Conservation (phyloP, 2,888 invertebrate species). For the Tortricodes alternella region DNA sequence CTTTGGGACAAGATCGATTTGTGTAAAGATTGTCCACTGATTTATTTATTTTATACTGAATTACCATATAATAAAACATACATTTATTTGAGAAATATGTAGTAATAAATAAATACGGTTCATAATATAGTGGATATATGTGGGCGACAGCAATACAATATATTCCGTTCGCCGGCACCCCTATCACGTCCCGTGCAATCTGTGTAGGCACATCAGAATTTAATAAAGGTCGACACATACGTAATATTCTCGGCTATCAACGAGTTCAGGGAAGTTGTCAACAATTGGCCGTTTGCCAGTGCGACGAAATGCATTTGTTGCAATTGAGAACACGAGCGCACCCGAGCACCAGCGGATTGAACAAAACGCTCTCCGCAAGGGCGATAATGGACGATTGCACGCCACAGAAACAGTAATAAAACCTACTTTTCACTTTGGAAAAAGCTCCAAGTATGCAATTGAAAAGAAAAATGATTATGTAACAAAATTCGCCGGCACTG, state of each 20-base stretch:
- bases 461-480: constrained; percentile 25
- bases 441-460: constrained; percentile 23
- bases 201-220: constrained; percentile 28
- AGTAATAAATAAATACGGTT: no score
- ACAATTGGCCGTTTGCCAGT: constrained; percentile 55
- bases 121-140: no score
- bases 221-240: constrained; percentile 35
- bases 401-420: constrained; percentile 16
- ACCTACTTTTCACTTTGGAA: constrained; percentile 5
- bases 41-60: no score
- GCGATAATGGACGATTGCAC: constrained; percentile 18
- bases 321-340: constrained; percentile 39
- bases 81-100: no score
- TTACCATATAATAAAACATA: no score
- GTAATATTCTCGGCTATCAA: constrained; percentile 44
- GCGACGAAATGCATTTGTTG: constrained; percentile 53
- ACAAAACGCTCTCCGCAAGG: constrained; percentile 29
- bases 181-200: constrained; percentile 25
- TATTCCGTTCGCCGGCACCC: no score
- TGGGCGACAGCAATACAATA: no score
- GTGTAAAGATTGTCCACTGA: no score
- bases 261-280: constrained; percentile 49
- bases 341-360: constrained; percentile 29
- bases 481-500: constrained; percentile 37
- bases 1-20: no score